A percentile compares a stretch with the other conserved stretches of the same genome.
These are phyloP conservation scores for Lissocephala sabroskyi DNA, from an alignment of 2,888 invertebrate genomes.

Conservation along the genomic window DNA sequence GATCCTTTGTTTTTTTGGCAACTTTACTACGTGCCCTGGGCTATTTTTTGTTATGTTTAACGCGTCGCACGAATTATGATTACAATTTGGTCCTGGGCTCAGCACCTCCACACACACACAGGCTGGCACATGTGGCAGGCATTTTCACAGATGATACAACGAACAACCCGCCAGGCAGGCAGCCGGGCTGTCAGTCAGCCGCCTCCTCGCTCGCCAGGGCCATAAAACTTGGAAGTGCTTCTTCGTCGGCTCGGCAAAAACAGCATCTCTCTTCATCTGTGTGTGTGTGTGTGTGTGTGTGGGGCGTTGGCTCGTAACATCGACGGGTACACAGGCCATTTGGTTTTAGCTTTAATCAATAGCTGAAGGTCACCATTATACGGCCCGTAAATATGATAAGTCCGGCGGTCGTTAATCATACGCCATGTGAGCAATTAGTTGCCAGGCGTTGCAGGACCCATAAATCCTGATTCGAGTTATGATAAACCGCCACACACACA, in stretches of 20 bases:
- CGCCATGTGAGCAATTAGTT: slow-evolving; percentile 57
- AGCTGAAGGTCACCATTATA: slow-evolving; percentile 33
- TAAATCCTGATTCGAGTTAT: slow-evolving; percentile 45
- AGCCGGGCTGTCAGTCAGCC: too few species aligned
- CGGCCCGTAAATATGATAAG: slow-evolving; percentile 33
- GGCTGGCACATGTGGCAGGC: not conserved
- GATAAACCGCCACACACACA: too few species aligned
- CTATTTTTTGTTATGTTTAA: slow-evolving; percentile 61
- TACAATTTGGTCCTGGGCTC: slow-evolving; percentile 42
- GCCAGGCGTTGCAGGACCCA: slow-evolving; percentile 16
- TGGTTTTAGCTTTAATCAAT: slow-evolving; percentile 39
- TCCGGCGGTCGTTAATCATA: slow-evolving; percentile 49
- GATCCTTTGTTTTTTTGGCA: too few species aligned
- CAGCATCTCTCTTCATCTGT: slow-evolving; percentile 1
- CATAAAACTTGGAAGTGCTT: slow-evolving; percentile 1
- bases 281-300: slow-evolving; percentile 11
- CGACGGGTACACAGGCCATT: not conserved
- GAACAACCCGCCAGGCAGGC: too few species aligned
- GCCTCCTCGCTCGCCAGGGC: not conserved
- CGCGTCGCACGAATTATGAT: slow-evolving; percentile 57
- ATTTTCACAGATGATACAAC: too few species aligned
- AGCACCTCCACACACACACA: slow-evolving; percentile 4
- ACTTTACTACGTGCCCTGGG: slow-evolving; percentile 51
- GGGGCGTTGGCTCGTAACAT: slow-evolving; percentile 33
- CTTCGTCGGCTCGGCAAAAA: slow-evolving; percentile 4